Conservation (phyloP, 1,140 invertebrate genomes). For the Panagrolaimus sp. region DNA sequence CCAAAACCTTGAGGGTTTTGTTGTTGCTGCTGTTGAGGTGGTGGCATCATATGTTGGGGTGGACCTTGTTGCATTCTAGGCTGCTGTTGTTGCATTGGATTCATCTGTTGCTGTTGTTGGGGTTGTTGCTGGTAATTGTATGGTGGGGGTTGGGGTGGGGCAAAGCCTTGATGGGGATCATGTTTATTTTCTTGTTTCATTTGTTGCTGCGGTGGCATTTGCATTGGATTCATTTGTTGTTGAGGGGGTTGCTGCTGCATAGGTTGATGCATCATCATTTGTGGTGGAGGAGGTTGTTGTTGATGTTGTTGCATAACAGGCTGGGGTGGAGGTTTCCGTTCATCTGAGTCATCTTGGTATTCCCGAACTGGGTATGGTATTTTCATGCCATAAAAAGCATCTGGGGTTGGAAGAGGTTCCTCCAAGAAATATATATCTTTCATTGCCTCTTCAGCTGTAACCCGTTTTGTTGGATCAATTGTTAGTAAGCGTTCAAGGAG, state of each 20-base stretch:
- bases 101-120: too few species aligned
- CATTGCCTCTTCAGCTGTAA: constrained; percentile 74
- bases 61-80: too few species aligned
- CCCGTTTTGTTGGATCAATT: constrained; percentile 96
- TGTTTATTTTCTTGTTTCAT: constrained; percentile 17
- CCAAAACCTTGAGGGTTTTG: background rate
- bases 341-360: constrained; percentile 93
- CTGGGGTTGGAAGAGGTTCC: constrained; percentile 82
- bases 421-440: constrained; percentile 63
- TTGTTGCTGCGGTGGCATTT: background rate
- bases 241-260: background rate
- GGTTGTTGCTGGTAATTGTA: too few species aligned
- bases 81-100: too few species aligned
- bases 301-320: constrained; percentile 14
- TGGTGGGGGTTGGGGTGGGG: background rate
- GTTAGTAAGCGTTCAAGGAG: constrained; percentile 85
- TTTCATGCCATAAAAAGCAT: constrained; percentile 84
- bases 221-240: background rate
- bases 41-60: too few species aligned
- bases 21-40: background rate
- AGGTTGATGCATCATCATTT: too few species aligned
- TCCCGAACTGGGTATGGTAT: constrained; percentile 98
- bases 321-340: constrained; percentile 65
- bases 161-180: constrained; percentile 20
- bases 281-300: background rate